phyloP scores from a whole-genome alignment of 2,888 invertebrate genomes.

The Orthonevra nobilis region DNA sequence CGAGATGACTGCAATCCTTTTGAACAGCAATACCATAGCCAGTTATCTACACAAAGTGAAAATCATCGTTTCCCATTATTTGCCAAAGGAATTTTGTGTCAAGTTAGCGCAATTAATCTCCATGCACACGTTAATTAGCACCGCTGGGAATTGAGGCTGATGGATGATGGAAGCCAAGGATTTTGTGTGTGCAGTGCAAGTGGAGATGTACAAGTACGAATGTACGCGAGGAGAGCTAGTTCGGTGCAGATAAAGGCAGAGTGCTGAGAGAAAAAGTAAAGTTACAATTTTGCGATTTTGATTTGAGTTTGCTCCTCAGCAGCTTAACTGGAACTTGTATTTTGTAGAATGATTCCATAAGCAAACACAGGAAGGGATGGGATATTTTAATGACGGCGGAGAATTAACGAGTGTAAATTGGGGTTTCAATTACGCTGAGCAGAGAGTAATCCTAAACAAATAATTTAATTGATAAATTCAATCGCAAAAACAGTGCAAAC shows the following conservation, averaged over 20 bases:
- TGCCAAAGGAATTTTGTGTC: slow-evolving; percentile 68
- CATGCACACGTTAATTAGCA: slow-evolving; percentile 79
- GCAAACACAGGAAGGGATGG: slow-evolving; percentile 55
- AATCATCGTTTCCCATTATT: slow-evolving; percentile 65
- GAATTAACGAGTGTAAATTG: slow-evolving; percentile 69
- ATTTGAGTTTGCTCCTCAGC: slow-evolving; percentile 51
- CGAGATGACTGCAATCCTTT: slow-evolving; percentile 12
- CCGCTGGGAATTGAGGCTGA: slow-evolving; percentile 78
- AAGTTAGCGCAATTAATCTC: slow-evolving; percentile 71
- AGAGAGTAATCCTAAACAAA: slow-evolving; percentile 61
- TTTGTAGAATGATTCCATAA: slow-evolving; percentile 58
- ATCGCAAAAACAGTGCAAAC: too few species aligned
- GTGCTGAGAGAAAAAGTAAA: slow-evolving; percentile 33
- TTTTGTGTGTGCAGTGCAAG: slow-evolving; percentile 10
- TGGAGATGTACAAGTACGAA: slow-evolving; percentile 16
- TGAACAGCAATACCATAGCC: slow-evolving; percentile 10
- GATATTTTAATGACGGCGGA: slow-evolving; percentile 61
- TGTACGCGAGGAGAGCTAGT: slow-evolving; percentile 43
- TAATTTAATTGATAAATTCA: slow-evolving; percentile 56
- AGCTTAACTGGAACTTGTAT: slow-evolving; percentile 20
- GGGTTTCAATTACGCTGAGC: slow-evolving; percentile 65
- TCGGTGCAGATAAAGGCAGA: slow-evolving; percentile 12
- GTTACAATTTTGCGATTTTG: slow-evolving; percentile 62
- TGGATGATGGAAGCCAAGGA: slow-evolving; percentile 22
- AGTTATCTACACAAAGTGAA: slow-evolving; percentile 54